phyloP scores from a whole-genome alignment of 2,797 vertebrate species.

The Melanotaenia parkinsoni region DNA sequence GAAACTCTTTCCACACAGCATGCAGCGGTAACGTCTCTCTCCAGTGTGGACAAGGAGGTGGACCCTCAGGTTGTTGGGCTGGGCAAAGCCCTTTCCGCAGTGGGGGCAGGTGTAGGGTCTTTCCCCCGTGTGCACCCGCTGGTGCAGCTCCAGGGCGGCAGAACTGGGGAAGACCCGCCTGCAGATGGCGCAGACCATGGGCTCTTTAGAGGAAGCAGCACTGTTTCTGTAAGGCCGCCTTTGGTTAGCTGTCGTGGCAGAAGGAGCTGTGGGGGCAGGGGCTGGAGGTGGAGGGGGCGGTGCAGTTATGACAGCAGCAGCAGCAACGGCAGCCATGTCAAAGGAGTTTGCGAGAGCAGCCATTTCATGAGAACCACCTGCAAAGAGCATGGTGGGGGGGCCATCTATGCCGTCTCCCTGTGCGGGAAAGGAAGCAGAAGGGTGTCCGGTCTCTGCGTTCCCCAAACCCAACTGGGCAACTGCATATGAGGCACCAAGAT shows the following conservation, averaged over 20 bases:
- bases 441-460: slow-evolving; percentile 54
- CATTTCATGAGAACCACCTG: slow-evolving; percentile 68
- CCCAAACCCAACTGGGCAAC: slow-evolving; percentile 73
- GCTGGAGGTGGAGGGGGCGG: slow-evolving; percentile 38
- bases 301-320: slow-evolving; percentile 1
- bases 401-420: slow-evolving; percentile 62
- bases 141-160: slow-evolving; percentile 70
- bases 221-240: slow-evolving; percentile 44
- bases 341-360: slow-evolving; percentile 72
- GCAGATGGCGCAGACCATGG: slow-evolving; percentile 59
- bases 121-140: slow-evolving; percentile 62
- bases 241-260: slow-evolving; percentile 24
- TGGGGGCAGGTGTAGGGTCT: slow-evolving; percentile 66
- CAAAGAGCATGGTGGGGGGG: slow-evolving; percentile 69
- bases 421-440: slow-evolving; percentile 62
- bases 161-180: slow-evolving; percentile 66
- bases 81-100: slow-evolving; percentile 80
- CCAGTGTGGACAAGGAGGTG: slow-evolving; percentile 80
- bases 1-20: slow-evolving; percentile 79
- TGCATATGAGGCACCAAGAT: slow-evolving; percentile 73
- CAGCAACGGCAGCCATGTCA: slow-evolving; percentile 53
- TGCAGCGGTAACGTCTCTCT: slow-evolving; percentile 76
- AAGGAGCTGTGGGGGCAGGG: slow-evolving; percentile 20
- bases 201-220: slow-evolving; percentile 43
- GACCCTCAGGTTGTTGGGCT: slow-evolving; percentile 78